phyloP scores from a whole-genome alignment of 1,140 invertebrate species.

The Caenorhabditis tropicalis region DNA sequence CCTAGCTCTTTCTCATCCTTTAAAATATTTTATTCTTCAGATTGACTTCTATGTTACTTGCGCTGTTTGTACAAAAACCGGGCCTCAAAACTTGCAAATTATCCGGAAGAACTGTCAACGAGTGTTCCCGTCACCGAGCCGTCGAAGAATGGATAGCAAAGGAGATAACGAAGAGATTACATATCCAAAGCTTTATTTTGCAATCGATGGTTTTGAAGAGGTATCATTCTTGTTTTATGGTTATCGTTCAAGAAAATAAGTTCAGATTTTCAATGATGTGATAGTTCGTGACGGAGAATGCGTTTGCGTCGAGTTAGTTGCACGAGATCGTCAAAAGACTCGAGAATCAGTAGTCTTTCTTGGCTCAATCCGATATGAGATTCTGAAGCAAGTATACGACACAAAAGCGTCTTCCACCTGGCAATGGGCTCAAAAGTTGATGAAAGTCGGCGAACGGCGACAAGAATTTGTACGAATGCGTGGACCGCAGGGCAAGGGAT shows the following conservation, averaged over 20 bases:
- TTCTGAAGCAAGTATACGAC: slow-evolving; percentile 94
- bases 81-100: slow-evolving; percentile 92
- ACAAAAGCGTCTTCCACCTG: slow-evolving; percentile 92
- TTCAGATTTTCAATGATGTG: slow-evolving; percentile 86
- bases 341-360: slow-evolving; percentile 90
- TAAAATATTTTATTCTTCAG: slow-evolving; percentile 66
- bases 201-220: slow-evolving; percentile 99
- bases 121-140: slow-evolving; percentile 93
- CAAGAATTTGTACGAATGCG: slow-evolving; percentile 97
- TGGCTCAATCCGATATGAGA: slow-evolving; percentile 94
- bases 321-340: slow-evolving; percentile 81
- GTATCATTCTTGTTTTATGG: slow-evolving; percentile 74
- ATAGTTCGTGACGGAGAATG: slow-evolving; percentile 95
- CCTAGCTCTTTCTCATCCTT: too few relatives aligned
- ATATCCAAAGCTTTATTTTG: slow-evolving; percentile 97
- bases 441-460: slow-evolving; percentile 81
- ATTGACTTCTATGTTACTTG: slow-evolving; percentile 95
- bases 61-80: slow-evolving; percentile 95
- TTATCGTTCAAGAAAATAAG: not conserved
- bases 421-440: slow-evolving; percentile 91
- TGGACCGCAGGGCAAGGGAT: slow-evolving; percentile 92
- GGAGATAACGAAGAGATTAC: slow-evolving; percentile 97
- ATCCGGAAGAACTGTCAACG: slow-evolving; percentile 87
- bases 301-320: slow-evolving; percentile 95
- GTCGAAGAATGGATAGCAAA: slow-evolving; percentile 94